Evolutionary conservation across 2,797 vertebrate species (phyloP).

Genomic region (Leontocebus nigricollis): DNA sequence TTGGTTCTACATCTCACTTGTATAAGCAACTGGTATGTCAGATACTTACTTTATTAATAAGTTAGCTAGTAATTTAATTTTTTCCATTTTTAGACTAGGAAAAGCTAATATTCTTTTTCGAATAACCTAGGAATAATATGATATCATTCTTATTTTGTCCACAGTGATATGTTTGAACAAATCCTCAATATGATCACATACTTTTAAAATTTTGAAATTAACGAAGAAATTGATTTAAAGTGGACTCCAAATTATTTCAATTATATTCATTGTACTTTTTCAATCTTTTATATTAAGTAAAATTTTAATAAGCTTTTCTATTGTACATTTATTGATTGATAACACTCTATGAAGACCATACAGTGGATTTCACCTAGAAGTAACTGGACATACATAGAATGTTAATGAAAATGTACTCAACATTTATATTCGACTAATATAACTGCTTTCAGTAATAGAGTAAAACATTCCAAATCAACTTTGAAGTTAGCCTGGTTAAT

Average conservation of each 20-base stretch:
- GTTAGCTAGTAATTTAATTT: not conserved
- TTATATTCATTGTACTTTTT: conserved; percentile 50
- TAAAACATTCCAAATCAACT: not conserved
- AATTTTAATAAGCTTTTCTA: conserved; percentile 53
- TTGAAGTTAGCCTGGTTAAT: conserved; percentile 6
- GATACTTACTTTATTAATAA: not conserved
- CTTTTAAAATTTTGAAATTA: conserved; percentile 49
- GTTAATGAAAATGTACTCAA: not conserved
- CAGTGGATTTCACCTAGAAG: not conserved
- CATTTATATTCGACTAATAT: not conserved
- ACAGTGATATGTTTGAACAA: conserved; percentile 4
- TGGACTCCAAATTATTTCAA: conserved; percentile 46
- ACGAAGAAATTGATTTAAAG: conserved; percentile 39
- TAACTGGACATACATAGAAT: not conserved
- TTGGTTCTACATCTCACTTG: not conserved
- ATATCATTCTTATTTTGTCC: not conserved
- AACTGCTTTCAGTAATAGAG: not conserved
- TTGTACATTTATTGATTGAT: conserved; percentile 45
- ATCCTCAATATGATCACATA: conserved; percentile 28
- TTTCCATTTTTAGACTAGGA: not conserved
- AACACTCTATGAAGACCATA: not conserved
- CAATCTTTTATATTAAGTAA: conserved; percentile 30
- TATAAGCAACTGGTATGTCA: not conserved
- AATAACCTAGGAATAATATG: conserved; percentile 8
- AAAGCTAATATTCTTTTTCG: conserved; percentile 26